These are phyloP conservation scores for Lasiurus borealis DNA, from an alignment of 2,113 vertebrate genomes.

Conservation along the genomic window DNA sequence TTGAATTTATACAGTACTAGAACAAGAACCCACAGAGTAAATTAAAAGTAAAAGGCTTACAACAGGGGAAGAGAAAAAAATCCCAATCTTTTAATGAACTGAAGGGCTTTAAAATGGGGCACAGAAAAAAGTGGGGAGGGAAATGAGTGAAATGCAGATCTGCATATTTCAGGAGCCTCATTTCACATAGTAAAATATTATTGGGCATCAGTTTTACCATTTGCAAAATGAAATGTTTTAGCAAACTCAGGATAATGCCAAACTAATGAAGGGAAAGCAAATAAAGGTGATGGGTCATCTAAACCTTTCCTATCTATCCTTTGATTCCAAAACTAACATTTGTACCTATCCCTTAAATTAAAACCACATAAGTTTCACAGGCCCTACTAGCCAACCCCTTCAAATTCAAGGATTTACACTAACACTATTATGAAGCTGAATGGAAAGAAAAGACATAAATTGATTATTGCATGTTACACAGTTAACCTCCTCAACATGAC, in stretches of 20 bases:
- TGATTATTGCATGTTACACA: accelerated
- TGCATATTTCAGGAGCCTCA: background rate
- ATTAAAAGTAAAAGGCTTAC: background rate
- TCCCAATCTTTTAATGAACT: background rate
- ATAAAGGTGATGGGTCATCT: background rate
- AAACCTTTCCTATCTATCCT: background rate
- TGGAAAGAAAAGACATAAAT: background rate
- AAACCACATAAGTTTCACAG: constrained; percentile 16
- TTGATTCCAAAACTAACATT: constrained; percentile 24
- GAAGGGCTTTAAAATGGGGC: background rate
- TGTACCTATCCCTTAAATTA: background rate
- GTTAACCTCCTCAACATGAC: background rate
- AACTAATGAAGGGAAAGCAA: constrained; percentile 2
- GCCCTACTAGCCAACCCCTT: background rate
- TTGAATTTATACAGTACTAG: constrained; percentile 27
- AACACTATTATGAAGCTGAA: background rate
- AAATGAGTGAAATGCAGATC: background rate
- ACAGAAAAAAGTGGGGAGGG: background rate
- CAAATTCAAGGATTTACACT: constrained; percentile 10
- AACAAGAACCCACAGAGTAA: background rate
- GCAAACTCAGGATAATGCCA: background rate
- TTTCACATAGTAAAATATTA: background rate
- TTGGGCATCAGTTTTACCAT: background rate
- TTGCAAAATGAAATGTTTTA: background rate
- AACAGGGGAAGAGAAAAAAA: background rate